Base-by-base conservation (phyloP, 2,113 vertebrate species). In the Gorsachius goisagi region DNA sequence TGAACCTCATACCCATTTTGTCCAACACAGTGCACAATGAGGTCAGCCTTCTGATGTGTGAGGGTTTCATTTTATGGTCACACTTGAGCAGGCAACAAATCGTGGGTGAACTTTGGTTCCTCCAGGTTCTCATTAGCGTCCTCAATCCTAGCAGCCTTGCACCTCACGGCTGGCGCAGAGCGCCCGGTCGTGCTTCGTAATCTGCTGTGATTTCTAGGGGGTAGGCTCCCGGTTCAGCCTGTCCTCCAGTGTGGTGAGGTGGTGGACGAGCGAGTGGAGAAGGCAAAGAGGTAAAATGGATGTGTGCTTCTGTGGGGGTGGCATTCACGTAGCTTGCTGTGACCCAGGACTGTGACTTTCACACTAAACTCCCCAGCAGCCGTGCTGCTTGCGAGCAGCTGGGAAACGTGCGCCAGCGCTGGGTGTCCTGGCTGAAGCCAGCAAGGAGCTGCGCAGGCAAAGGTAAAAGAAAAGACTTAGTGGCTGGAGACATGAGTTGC, bases 321-420 rank as follows among this genome's bases (percentile, higher is more conserved):
- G 21, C 8, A 10, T 0, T 69, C 21, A 3, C 8, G 13, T 13
- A 77, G 1, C 15, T 49, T 71, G 45, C 24, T 66, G 15, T 55
- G 33, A 15, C 56, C 45, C 11, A 8, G 58, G 32, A 32, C n/a
- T 73, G 24, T 58, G 72, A 7, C 55, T 71, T 66, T 66, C 0
- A 4, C 12, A 24, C 0, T 0, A 9, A 44, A 11, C 22, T 76
- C 26, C 1, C 1, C 41, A 22, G 16, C 15, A 74, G 73, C 39
- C 18, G 1, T 0, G 3, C 18, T 73, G 45, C 49, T 24, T 1
- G 5, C 21, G 1, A 8, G 30, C n/a, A 23, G 44, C 33, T 2
- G 4, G 50, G n/a, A 63, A 45, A 30, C 0, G 0, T 11, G 21
- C 0, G 0, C n/a, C 37, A 49, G 37, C 0, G 4, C 47, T 0